Percentiles rank a stretch among this genome's conserved stretches.
Conservation (phyloP, 2,797 vertebrate species). For the Acanthornis magna region DNA sequence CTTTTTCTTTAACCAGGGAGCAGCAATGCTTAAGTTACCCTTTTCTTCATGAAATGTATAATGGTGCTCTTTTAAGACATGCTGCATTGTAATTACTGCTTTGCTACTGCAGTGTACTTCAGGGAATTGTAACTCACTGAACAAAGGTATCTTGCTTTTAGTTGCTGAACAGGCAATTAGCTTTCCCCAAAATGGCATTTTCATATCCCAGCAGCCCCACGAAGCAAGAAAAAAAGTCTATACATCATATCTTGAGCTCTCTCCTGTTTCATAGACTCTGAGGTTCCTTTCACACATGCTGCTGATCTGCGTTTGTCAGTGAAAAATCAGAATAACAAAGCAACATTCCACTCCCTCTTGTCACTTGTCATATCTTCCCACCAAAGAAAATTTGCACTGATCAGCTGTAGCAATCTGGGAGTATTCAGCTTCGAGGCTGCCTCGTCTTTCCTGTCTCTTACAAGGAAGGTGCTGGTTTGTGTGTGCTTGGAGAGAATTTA, state of each 20-base stretch:
- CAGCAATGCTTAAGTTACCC: neutral
- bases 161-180: conserved; percentile 54
- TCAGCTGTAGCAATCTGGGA: conserved; percentile 2
- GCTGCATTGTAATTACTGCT: conserved; percentile 52
- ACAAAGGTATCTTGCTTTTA: conserved; percentile 56
- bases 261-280: neutral
- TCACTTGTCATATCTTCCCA: neutral
- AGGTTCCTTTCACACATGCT: neutral
- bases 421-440: neutral
- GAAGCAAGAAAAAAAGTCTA: conserved; percentile 11
- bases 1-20: conserved; percentile 17
- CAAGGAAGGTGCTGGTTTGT: neutral
- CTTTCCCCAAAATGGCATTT: conserved; percentile 40
- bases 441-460: neutral
- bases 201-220: conserved; percentile 26
- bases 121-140: conserved; percentile 51
- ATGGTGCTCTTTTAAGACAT: conserved; percentile 55
- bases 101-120: conserved; percentile 37
- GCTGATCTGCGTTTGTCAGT: neutral
- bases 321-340: conserved; percentile 43
- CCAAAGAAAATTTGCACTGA: neutral
- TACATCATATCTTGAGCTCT: conserved; percentile 11
- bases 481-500: neutral
- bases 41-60: conserved; percentile 21
- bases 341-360: neutral